Percentiles rank a stretch among this genome's conserved stretches.
Conservation (phyloP, 2,888 invertebrate genomes). For the Hydriomena furcata region DNA sequence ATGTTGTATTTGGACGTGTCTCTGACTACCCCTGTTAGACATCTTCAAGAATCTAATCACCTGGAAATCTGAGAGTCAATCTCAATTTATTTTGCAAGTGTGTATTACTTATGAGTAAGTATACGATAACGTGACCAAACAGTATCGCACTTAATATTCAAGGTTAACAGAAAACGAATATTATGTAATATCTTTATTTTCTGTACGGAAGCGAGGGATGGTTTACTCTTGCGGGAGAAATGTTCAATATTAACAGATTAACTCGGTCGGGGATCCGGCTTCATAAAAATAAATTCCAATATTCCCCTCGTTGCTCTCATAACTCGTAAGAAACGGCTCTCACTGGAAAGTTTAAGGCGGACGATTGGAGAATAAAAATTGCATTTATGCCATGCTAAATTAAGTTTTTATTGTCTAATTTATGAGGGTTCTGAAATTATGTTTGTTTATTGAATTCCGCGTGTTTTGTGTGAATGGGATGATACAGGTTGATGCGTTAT, state of each 20-base stretch:
- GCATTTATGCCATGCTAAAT: conserved; percentile 74
- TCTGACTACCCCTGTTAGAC: too few species aligned
- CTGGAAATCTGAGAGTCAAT: too few species aligned
- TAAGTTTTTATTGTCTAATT: conserved; percentile 73
- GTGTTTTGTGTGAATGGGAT: neutral
- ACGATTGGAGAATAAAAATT: conserved; percentile 76
- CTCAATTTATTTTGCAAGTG: too few species aligned
- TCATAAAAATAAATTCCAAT: conserved; percentile 77
- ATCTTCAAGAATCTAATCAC: too few species aligned
- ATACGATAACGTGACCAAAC: conserved; percentile 8
- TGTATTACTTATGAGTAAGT: conserved; percentile 1
- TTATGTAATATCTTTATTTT: conserved; percentile 27
- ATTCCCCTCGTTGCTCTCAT: conserved; percentile 73
- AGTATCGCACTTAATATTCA: conserved; percentile 21
- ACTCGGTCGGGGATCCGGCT: conserved; percentile 67
- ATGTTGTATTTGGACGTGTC: too few species aligned
- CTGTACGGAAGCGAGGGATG: conserved; percentile 39
- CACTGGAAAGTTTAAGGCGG: conserved; percentile 73
- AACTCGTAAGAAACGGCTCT: conserved; percentile 72
- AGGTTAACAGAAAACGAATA: conserved; percentile 21
- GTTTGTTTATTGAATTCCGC: conserved; percentile 31
- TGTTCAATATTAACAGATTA: conserved; percentile 79
- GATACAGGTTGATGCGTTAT: conserved; percentile 8
- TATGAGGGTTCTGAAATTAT: conserved; percentile 48
- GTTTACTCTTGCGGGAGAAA: conserved; percentile 65